Conservation (phyloP, 2,888 invertebrate genomes). For the Caenorhabditis imperialis region DNA sequence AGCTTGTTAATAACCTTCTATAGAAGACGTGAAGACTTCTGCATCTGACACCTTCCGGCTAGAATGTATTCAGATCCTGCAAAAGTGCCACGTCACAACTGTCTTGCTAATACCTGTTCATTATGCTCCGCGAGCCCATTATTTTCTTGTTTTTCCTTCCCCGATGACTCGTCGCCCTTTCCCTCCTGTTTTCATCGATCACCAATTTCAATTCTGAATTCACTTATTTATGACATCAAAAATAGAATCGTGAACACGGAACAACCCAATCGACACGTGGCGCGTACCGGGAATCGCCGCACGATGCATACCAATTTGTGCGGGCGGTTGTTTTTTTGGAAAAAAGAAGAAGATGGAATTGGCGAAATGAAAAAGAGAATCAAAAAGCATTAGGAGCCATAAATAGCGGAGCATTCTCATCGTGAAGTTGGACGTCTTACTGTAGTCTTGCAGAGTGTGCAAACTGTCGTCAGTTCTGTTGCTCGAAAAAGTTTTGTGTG, state of each 20-base stretch:
- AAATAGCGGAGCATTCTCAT: too few species aligned
- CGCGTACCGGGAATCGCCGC: conserved; percentile 17
- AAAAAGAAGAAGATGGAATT: too few species aligned
- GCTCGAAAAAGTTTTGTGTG: too few species aligned
- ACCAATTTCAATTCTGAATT: neutral
- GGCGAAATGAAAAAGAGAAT: too few species aligned
- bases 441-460: too few species aligned
- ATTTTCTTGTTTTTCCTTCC: conserved; percentile 11
- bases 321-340: conserved; percentile 4
- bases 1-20: too few species aligned
- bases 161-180: conserved; percentile 1
- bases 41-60: too few species aligned
- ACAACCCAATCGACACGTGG: conserved; percentile 3
- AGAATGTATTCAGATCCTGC: too few species aligned
- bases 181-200: neutral
- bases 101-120: conserved; percentile 2
- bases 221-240: conserved; percentile 42
- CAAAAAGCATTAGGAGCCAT: too few species aligned
- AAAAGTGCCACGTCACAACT: neutral
- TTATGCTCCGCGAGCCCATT: conserved; percentile 2
- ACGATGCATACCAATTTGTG: conserved; percentile 29
- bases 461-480: too few species aligned
- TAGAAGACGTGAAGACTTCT: too few species aligned
- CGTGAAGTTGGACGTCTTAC: too few species aligned
- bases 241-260: conserved; percentile 14